These are phyloP conservation scores for Xylota segnis DNA, from an alignment of 2,888 invertebrate genomes.

Conservation along the genomic window DNA sequence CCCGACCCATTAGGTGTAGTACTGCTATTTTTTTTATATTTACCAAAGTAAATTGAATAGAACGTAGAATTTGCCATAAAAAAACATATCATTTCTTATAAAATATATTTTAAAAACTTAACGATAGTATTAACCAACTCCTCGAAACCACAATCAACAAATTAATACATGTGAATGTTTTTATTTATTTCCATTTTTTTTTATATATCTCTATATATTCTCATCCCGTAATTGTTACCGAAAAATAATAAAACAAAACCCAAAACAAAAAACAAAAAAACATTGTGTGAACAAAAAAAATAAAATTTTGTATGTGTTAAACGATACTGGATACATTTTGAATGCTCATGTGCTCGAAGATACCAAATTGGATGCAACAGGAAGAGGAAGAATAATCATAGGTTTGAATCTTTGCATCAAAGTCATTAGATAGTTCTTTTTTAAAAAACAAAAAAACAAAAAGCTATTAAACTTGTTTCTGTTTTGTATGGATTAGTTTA, in stretches of 20 bases:
- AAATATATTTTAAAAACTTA: not conserved
- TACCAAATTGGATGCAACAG: conserved; percentile 79
- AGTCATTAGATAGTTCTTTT: conserved; percentile 56
- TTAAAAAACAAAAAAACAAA: not conserved
- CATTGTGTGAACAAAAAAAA: conserved; percentile 33
- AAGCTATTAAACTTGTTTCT: conserved; percentile 77
- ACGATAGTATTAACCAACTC: conserved; percentile 27
- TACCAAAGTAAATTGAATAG: too few relatives aligned
- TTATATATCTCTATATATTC: conserved; percentile 43
- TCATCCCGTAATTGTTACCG: conserved; percentile 55
- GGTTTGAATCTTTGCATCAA: conserved; percentile 82
- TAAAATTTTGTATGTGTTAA: conserved; percentile 45
- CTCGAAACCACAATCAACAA: conserved; percentile 22
- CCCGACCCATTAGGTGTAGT: too few relatives aligned
- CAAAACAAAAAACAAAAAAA: conserved; percentile 7
- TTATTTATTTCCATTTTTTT: conserved; percentile 73
- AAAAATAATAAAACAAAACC: conserved; percentile 38
- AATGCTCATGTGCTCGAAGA: conserved; percentile 69
- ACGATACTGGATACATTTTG: conserved; percentile 82
- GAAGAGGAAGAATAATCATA: conserved; percentile 86
- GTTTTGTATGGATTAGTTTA: conserved; percentile 78
- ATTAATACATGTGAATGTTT: conserved; percentile 68
- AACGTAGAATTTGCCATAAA: too few relatives aligned
- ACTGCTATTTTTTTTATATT: too few relatives aligned
- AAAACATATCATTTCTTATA: conserved; percentile 2